Evolutionary conservation across 2,888 invertebrate genomes (phyloP), one percentile per base, ranked within the genome.

Genomic region (Apotomis capreana): DNA sequence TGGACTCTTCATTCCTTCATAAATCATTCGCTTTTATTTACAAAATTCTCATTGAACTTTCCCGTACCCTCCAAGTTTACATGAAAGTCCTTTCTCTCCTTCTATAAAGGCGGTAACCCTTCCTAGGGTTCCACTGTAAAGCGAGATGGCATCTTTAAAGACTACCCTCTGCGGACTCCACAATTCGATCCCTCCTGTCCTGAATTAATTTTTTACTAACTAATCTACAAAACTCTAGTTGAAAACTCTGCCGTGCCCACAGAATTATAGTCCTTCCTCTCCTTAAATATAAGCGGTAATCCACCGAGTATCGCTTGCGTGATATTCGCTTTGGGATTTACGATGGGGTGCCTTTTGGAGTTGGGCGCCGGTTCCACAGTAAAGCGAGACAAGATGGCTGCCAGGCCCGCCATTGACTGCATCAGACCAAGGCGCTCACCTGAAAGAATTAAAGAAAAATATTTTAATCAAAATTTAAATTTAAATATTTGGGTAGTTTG

Each of bases 381-480:
- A 79, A 83, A 87, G 73, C 76, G 80, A 37, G 86, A 77, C 75
- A 90, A 79, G 52, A 89, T 80, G 9, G 90, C 89, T 13, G 90
- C 90, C 73, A 90, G 78, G 0, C 89, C 90, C 4, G 89, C 89
- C 74, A 89, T 73, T 2, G 90, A 90, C 81, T 90, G 90, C 90
- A 90, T 89, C 70, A 83, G 79, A 0, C 88, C 90, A n/a, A 90
- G 75, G 0, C 90, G 86, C 70, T 83, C 86, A 3, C 90, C 90
- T 89, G 76, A 0, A 79, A 76, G 6, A 40, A 60, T 26, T 26
- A 26, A 26, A 26, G 26, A 2, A 26, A 26, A 26, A 2, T 26
- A 26, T 26, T 26, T 26, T 26, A n/a, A n/a, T n/a, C n/a, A n/a
- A n/a, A n/a, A n/a, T n/a, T n/a, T n/a, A n/a, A n/a, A n/a, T n/a